Percentiles rank a stretch among this genome's conserved stretches.
Conservation (phyloP, 2,888 invertebrate genomes). For the Drosophila koepferae region DNA sequence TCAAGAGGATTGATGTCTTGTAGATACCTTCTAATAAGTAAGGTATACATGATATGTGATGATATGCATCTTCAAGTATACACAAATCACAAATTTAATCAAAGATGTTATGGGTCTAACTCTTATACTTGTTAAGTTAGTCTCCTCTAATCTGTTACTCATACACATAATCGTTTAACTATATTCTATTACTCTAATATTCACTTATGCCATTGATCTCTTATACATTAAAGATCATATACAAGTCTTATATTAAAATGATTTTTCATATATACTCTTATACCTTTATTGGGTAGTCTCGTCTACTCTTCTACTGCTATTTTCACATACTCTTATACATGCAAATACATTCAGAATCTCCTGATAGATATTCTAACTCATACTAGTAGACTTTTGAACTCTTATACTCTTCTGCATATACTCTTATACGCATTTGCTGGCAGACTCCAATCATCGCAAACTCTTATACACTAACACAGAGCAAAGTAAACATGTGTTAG, state of each 20-base stretch:
- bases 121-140: too few relatives aligned
- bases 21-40: too few relatives aligned
- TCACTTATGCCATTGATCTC: background rate
- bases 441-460: background rate
- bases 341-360: too few relatives aligned
- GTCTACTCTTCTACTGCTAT: background rate
- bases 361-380: background rate
- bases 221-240: background rate
- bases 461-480: background rate
- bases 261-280: too few relatives aligned
- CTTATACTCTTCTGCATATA: background rate
- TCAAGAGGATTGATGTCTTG: too few relatives aligned
- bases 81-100: too few relatives aligned
- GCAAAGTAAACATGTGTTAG: background rate
- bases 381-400: background rate
- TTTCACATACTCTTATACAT: background rate
- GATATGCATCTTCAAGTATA: too few relatives aligned
- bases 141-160: background rate
- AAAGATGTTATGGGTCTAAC: too few relatives aligned
- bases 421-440: background rate
- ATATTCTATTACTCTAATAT: background rate
- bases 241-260: background rate
- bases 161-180: background rate
- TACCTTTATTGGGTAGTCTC: too few relatives aligned
- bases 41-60: too few relatives aligned